These are phyloP conservation scores for Sciaenops ocellatus DNA, from an alignment of 2,797 vertebrate species.

Conservation along the genomic window DNA sequence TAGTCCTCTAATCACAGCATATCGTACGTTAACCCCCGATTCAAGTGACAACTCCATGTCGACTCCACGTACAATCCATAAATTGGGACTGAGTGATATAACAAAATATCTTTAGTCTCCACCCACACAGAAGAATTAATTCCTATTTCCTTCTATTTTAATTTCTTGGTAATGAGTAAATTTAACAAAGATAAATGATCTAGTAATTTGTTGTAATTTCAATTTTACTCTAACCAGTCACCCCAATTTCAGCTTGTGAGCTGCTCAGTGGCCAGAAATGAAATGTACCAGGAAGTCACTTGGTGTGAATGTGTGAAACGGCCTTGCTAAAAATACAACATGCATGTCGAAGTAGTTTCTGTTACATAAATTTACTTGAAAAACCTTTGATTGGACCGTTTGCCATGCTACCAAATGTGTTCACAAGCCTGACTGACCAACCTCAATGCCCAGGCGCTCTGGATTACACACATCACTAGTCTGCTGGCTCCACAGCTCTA, in stretches of 20 bases:
- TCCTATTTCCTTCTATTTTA: no score
- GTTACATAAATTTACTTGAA: constrained; percentile 30
- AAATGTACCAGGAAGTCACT: constrained; percentile 28
- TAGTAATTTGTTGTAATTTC: not conserved
- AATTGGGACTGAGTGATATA: no score
- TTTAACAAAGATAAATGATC: no score
- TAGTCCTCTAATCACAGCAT: no score
- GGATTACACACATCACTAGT: constrained; percentile 69
- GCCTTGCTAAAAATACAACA: not conserved
- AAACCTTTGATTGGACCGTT: constrained; percentile 54
- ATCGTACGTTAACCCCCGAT: no score
- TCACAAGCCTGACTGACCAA: constrained; percentile 65
- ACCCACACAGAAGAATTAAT: no score
- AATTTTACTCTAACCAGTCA: not conserved
- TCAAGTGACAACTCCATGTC: no score
- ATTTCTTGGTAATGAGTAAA: not conserved
- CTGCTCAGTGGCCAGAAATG: constrained; percentile 20
- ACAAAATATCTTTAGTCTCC: no score
- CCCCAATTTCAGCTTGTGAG: not conserved
- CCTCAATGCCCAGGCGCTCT: constrained; percentile 51
- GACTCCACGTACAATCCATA: no score
- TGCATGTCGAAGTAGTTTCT: not conserved
- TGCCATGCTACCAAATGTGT: constrained; percentile 52
- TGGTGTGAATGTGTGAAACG: constrained; percentile 29
- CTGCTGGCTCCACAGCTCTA: constrained; percentile 53